phyloP scores from a whole-genome alignment of 2,113 vertebrate species.

The Caranx ignobilis region DNA sequence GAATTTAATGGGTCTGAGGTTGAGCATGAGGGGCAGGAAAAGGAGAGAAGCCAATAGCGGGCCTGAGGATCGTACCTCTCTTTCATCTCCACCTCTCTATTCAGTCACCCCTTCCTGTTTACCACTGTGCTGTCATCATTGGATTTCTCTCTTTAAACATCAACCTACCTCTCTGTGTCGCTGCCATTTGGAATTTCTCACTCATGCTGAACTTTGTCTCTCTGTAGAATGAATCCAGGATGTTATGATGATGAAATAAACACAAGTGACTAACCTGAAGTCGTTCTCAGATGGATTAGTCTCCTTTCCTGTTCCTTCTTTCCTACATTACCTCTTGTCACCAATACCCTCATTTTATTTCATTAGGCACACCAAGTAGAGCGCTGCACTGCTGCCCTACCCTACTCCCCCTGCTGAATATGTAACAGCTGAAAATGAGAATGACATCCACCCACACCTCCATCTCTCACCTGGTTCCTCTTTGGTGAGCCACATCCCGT shows the following conservation, averaged over 20 bases:
- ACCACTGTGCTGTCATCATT: neutral
- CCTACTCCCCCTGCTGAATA: slow-evolving; percentile 42
- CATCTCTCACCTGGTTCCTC: slow-evolving; percentile 24
- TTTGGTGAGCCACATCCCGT: slow-evolving; percentile 20
- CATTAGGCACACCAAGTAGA: slow-evolving; percentile 18
- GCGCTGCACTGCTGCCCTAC: neutral
- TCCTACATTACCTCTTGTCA: slow-evolving; percentile 15
- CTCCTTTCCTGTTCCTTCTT: neutral
- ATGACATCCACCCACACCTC: slow-evolving; percentile 45
- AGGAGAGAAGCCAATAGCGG: slow-evolving; percentile 17
- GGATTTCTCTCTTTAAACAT: neutral
- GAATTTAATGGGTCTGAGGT: slow-evolving; percentile 76
- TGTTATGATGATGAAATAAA: slow-evolving; percentile 3
- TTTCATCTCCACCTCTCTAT: slow-evolving; percentile 6
- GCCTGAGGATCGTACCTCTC: slow-evolving; percentile 6
- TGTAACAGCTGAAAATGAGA: slow-evolving; percentile 39
- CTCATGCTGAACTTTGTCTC: neutral
- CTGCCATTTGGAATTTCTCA: neutral
- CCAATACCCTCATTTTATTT: slow-evolving; percentile 17
- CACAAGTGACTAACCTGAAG: neutral
- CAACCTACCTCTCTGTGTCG: neutral
- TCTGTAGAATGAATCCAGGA: neutral
- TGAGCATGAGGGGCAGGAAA: slow-evolving; percentile 41
- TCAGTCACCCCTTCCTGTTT: slow-evolving; percentile 11
- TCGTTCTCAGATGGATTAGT: neutral